Evolutionary conservation across 2,113 vertebrate genomes (phyloP).

Genomic region (human (Homo sapiens)): GRCh38 chr7:121373001-121373500

Average conservation of each 20-base stretch:
- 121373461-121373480: background rate
- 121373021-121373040: background rate
- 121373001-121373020: background rate
- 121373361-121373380: background rate
- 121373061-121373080: background rate
- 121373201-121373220: background rate
- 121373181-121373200: background rate
- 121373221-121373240: background rate
- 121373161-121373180: background rate
- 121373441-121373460: background rate
- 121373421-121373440: background rate
- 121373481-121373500: background rate
- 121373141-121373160: background rate
- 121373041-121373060: background rate
- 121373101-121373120: background rate
- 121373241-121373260: background rate
- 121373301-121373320: constrained; percentile 8
- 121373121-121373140: background rate
- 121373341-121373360: background rate
- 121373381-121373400: background rate
- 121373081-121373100: background rate
- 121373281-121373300: background rate
- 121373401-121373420: background rate
- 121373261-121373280: background rate
- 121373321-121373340: background rate